Evolutionary conservation across 1,140 invertebrate genomes (phyloP).

Genomic region (Brachionus angularis): DNA sequence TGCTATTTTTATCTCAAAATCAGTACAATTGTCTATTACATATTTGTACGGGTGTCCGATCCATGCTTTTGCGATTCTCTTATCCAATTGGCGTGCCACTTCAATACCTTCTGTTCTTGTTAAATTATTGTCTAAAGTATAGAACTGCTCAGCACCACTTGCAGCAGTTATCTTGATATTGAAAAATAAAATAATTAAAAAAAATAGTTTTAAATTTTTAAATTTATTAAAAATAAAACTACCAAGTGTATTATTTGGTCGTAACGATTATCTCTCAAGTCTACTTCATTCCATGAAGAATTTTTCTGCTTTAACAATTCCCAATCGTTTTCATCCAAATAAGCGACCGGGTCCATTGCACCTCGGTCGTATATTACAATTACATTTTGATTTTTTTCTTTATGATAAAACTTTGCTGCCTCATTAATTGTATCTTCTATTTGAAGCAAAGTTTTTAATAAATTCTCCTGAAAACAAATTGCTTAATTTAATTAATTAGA

Average conservation of each 20-base stretch:
- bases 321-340: slow-evolving; percentile 85
- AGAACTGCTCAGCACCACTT: slow-evolving; percentile 93
- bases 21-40: slow-evolving; percentile 9
- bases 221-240: not conserved
- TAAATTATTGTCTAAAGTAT: slow-evolving; percentile 71
- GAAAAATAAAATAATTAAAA: too few species aligned
- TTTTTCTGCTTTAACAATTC: slow-evolving; percentile 73
- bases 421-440: slow-evolving; percentile 96
- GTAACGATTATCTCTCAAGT: slow-evolving; percentile 89
- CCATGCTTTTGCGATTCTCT: slow-evolving; percentile 73
- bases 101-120: slow-evolving; percentile 72
- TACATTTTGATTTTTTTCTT: slow-evolving; percentile 67
- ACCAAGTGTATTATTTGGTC: slow-evolving; percentile 70
- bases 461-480: slow-evolving; percentile 82
- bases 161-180: slow-evolving; percentile 73
- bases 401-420: slow-evolving; percentile 69
- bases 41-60: slow-evolving; percentile 85
- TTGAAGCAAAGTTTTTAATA: slow-evolving; percentile 91
- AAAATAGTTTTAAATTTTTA: too few species aligned
- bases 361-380: slow-evolving; percentile 97
- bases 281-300: slow-evolving; percentile 86
- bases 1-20: slow-evolving; percentile 24
- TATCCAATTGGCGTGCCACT: slow-evolving; percentile 77
- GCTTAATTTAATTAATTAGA: not conserved
- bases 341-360: slow-evolving; percentile 93